Evolutionary conservation across 2,888 invertebrate genomes (phyloP).

Genomic region (Creontiades dilutus): DNA sequence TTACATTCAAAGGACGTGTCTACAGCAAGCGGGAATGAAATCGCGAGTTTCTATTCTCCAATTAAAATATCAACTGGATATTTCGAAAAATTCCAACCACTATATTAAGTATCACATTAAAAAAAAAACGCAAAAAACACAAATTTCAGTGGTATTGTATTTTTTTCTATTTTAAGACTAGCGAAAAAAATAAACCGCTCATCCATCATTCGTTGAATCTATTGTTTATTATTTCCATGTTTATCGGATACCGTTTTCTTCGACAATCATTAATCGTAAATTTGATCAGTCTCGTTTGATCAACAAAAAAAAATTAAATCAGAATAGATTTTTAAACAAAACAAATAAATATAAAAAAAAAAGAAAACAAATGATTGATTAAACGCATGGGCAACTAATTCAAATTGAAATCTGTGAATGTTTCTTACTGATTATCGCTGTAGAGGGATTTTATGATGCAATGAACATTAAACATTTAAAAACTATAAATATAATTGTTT

Average conservation of each 20-base stretch:
- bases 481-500: too few species aligned
- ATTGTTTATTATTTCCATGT: neutral
- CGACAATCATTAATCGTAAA: neutral
- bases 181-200: conserved; percentile 16
- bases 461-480: too few species aligned
- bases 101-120: conserved; percentile 37
- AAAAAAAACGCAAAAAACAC: conserved; percentile 42
- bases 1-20: too few species aligned
- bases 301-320: neutral
- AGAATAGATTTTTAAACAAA: conserved; percentile 26
- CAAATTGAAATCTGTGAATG: neutral
- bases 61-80: too few species aligned
- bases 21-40: too few species aligned
- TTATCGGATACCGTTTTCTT: neutral
- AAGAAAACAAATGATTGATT: neutral
- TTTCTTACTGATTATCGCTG: neutral
- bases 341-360: neutral
- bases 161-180: conserved; percentile 17
- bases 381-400: conserved; percentile 51
- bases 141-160: conserved; percentile 6
- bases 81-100: neutral
- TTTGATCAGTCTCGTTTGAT: conserved; percentile 53
- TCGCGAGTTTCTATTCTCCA: too few species aligned
- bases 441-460: too few species aligned
- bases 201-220: neutral